A percentile compares a stretch with the other conserved stretches of the same genome.
These are phyloP conservation scores for Thaumatotibia leucotreta DNA, from an alignment of 1,140 invertebrate species.

Conservation along the genomic window DNA sequence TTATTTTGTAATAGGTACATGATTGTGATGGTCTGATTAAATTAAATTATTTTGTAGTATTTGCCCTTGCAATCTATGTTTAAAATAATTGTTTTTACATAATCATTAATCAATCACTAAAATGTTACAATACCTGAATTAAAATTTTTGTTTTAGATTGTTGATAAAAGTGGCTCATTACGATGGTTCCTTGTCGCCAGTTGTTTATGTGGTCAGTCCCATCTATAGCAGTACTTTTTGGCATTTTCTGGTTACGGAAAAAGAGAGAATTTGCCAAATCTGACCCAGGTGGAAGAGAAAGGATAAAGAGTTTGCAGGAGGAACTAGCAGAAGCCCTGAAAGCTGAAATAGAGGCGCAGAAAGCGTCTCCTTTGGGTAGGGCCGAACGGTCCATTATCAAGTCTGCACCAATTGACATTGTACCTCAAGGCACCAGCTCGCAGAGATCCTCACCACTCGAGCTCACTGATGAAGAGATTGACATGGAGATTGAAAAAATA, in stretches of 20 bases:
- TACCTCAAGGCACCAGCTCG: constrained; percentile 72
- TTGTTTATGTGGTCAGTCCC: constrained; percentile 79
- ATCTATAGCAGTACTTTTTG: constrained; percentile 78
- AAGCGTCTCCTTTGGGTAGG: constrained; percentile 45
- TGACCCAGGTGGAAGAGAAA: constrained; percentile 76
- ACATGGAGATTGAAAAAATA: constrained; percentile 79
- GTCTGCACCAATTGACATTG: constrained; percentile 78
- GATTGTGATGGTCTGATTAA: too few species aligned
- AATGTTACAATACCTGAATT: constrained; percentile 2
- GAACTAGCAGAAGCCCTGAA: constrained; percentile 67
- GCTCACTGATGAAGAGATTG: constrained; percentile 79
- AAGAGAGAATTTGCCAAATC: constrained; percentile 76
- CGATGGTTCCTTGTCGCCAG: constrained; percentile 77
- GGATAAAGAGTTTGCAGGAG: constrained; percentile 70
- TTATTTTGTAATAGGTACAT: too few species aligned
- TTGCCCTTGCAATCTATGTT: too few species aligned
- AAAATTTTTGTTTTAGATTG: constrained; percentile 53
- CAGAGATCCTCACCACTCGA: constrained; percentile 75
- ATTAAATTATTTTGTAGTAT: too few species aligned
- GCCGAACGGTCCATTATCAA: constrained; percentile 68
- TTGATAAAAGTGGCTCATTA: constrained; percentile 73
- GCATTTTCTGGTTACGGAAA: constrained; percentile 81
- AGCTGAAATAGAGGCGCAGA: constrained; percentile 52
- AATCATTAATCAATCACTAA: too few species aligned
- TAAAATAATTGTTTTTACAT: too few species aligned